Evolutionary conservation across 2,888 invertebrate species (phyloP).

Genomic region (Acronicta alni): DNA sequence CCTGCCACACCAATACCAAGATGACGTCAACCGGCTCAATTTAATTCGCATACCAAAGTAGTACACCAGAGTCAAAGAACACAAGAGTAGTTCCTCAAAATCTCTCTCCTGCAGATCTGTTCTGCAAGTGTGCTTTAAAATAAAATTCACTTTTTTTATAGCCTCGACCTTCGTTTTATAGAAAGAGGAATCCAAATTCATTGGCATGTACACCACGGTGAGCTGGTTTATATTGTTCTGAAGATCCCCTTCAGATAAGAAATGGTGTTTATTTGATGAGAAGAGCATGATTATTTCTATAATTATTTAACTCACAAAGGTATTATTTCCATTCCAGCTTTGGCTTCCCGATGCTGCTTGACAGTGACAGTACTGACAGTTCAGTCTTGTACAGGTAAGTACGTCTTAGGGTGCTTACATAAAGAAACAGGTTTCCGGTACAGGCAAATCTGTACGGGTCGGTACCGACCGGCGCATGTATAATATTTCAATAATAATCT

Average conservation of each 20-base stretch:
- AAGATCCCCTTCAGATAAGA: constrained; percentile 44
- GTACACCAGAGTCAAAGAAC: constrained; percentile 71
- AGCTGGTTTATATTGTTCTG: constrained; percentile 66
- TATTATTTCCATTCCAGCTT: no score
- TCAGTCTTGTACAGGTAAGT: no score
- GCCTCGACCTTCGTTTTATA: constrained; percentile 64
- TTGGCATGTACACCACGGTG: constrained; percentile 62
- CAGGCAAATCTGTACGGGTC: no score
- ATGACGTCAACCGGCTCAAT: constrained; percentile 60
- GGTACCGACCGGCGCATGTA: no score
- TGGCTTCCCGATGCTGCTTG: no score
- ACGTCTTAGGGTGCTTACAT: no score
- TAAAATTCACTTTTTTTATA: constrained; percentile 61
- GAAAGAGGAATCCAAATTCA: constrained; percentile 62
- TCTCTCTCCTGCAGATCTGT: constrained; percentile 63
- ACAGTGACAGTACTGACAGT: no score
- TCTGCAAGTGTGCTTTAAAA: constrained; percentile 60
- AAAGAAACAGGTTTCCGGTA: no score
- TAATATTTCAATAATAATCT: no score
- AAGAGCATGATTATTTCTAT: constrained; percentile 10
- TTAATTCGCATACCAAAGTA: constrained; percentile 77
- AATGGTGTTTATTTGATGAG: constrained; percentile 11
- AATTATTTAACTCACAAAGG: not conserved
- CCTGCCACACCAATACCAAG: constrained; percentile 63
- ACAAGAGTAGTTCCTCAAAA: constrained; percentile 67